phyloP scores from a whole-genome alignment of 2,797 vertebrate genomes.

The Miichthys miiuy region DNA sequence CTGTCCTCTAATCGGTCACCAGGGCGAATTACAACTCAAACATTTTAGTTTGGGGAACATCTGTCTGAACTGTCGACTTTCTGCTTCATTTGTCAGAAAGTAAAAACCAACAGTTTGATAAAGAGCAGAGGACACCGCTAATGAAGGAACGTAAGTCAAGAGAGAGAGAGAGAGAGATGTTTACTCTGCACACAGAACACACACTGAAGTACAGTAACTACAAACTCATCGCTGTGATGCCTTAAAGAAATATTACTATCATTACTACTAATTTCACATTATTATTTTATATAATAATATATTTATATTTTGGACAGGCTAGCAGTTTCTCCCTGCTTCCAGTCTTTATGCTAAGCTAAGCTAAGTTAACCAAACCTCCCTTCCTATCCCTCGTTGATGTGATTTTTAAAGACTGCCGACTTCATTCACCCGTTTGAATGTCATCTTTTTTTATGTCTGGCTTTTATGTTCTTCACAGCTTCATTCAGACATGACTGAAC shows the following conservation, averaged over 20 bases:
- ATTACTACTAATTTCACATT: too few relatives aligned
- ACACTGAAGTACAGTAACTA: not conserved
- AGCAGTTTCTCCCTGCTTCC: too few relatives aligned
- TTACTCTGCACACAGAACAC: not conserved
- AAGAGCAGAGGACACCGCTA: slow-evolving; percentile 19
- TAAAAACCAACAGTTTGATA: slow-evolving; percentile 53
- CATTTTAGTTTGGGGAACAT: slow-evolving; percentile 63
- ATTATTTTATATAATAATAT: too few relatives aligned
- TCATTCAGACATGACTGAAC: not conserved
- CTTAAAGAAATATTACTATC: not conserved
- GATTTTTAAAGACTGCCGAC: too few relatives aligned
- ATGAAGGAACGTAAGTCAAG: slow-evolving; percentile 66
- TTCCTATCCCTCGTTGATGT: too few relatives aligned
- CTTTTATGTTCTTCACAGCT: too few relatives aligned
- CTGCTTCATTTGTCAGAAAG: slow-evolving; percentile 58
- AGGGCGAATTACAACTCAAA: slow-evolving; percentile 55
- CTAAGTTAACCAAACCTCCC: too few relatives aligned
- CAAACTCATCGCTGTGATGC: not conserved
- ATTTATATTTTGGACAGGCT: too few relatives aligned
- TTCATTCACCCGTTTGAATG: too few relatives aligned
- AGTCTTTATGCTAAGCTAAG: too few relatives aligned
- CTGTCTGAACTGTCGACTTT: slow-evolving; percentile 52
- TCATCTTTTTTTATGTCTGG: not conserved
- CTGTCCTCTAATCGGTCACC: slow-evolving; percentile 33
- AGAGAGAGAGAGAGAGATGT: not conserved